Evolutionary conservation across 2,888 invertebrate species (phyloP), one percentile per base, ranked within the genome.

Genomic region (Macaria notata): DNA sequence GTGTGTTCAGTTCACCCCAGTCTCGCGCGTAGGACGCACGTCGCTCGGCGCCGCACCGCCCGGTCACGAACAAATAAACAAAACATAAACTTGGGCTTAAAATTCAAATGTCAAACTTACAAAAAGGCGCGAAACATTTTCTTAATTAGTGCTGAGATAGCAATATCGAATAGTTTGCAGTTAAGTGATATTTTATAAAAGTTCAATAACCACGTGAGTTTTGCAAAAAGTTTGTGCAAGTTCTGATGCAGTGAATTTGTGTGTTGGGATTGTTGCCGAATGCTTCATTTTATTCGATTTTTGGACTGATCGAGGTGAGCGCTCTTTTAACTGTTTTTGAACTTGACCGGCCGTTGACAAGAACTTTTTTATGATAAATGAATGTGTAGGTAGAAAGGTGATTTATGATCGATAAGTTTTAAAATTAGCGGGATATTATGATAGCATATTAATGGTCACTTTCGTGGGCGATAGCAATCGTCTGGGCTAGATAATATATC

Each of bases 281-380:
- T 82, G 75, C 76, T 69, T 74, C 70, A 72, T 71, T 75, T 67
- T 80, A 84, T 84, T 83, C 80, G 75, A 77, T 77, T 84, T 85
- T 85, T 72, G 73, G 72, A 70, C 68, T 82, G 79, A 86, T 68
- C 70, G 69, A 84, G 89, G 90, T 88, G 76, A 86, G 88, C 81
- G 52, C 61, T 19, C 19, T 19, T 19, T 19, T 19, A 19, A 19
- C 19, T 63, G 75, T 74, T 54, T 46, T 52, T 48, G 31, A 49
- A 45, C 46, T 49, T 53, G 45, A 47, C 59, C 65, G 83, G 79
- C 79, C 83, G 63, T 72, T 83, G 83, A 78, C 83, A 73, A 72
- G 19, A 66, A 68, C 63, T 74, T 72, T 71, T 55, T 46, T 3
- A 50, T 51, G 31, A 46, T 61, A 64, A 55, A 61, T 4, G n/a